These are phyloP conservation scores for Spinibarbus caldwelli DNA, from an alignment of 2,797 vertebrate genomes.

Conservation along the genomic window DNA sequence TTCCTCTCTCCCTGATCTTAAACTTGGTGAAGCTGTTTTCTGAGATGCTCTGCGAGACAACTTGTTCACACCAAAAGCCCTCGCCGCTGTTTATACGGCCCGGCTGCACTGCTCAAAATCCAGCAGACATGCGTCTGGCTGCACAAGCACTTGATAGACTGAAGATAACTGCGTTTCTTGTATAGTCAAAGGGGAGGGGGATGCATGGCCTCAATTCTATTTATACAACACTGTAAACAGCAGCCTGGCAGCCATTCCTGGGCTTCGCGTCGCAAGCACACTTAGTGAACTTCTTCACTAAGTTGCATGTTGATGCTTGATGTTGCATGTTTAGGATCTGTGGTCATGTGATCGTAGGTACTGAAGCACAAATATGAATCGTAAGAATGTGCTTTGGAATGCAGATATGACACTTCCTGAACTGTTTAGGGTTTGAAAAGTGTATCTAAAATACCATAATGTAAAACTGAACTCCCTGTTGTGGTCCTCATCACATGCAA, in stretches of 20 bases:
- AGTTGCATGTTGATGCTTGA: slow-evolving; percentile 17
- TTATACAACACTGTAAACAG: slow-evolving; percentile 43
- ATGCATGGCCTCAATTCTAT: slow-evolving; percentile 51
- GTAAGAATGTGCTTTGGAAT: not conserved
- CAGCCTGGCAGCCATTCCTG: slow-evolving; percentile 10
- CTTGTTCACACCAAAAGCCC: slow-evolving; percentile 42
- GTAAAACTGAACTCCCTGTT: not conserved
- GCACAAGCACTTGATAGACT: slow-evolving; percentile 16
- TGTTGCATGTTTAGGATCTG: not conserved
- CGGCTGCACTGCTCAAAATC: not conserved
- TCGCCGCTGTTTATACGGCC: slow-evolving; percentile 11
- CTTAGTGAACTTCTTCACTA: slow-evolving; percentile 2
- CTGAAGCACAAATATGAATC: slow-evolving; percentile 7
- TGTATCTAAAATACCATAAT: not conserved
- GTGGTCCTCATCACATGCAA: slow-evolving; percentile 1
- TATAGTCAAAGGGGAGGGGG: slow-evolving; percentile 20
- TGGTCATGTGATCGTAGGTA: slow-evolving; percentile 23
- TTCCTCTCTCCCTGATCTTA: slow-evolving; percentile 62
- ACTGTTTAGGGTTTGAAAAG: not conserved
- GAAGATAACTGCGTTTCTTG: slow-evolving; percentile 16
- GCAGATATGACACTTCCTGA: not conserved
- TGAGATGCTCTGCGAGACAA: slow-evolving; percentile 13
- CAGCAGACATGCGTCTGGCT: slow-evolving; percentile 14
- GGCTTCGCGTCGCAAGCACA: not conserved
- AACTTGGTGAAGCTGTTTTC: slow-evolving; percentile 40